Percentiles rank a stretch among this genome's conserved stretches.
These are phyloP conservation scores for Leptoteleia sp. DNA, from an alignment of 1,140 invertebrate species.

Conservation along the genomic window DNA sequence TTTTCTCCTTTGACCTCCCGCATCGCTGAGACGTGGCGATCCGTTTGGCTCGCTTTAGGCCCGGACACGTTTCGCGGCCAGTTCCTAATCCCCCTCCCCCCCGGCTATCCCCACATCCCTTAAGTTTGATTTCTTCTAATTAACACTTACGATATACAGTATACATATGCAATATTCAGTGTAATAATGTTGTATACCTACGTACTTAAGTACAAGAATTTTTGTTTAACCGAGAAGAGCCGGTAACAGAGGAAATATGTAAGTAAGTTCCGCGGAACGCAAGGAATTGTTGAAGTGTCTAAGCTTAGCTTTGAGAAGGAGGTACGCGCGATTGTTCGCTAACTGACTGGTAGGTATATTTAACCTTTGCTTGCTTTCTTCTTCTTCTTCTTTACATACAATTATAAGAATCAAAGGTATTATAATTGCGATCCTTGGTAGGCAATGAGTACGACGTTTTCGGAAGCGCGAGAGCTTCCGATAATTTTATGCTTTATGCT, in stretches of 20 bases:
- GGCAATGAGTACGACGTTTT: constrained; percentile 75
- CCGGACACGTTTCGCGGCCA: constrained; percentile 2
- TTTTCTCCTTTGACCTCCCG: constrained; percentile 8
- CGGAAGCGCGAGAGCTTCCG: constrained; percentile 55
- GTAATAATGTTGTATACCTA: constrained; percentile 50
- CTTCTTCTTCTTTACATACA: no score
- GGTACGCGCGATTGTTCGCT: constrained; percentile 49
- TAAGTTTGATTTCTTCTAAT: constrained; percentile 38
- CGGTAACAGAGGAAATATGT: constrained; percentile 52
- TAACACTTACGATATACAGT: constrained; percentile 57
- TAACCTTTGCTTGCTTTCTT: constrained; percentile 69
- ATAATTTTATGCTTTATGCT: constrained; percentile 57
- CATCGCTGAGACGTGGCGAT: constrained; percentile 13
- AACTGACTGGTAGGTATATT: constrained; percentile 71
- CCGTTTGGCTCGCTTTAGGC: constrained; percentile 8
- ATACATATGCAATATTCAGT: constrained; percentile 53
- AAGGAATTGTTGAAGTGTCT: constrained; percentile 56
- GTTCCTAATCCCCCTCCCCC: constrained; percentile 1
- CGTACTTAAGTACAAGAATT: constrained; percentile 63
- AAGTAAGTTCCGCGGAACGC: constrained; percentile 40
- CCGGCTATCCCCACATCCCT: constrained; percentile 1
- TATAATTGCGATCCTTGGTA: constrained; percentile 75
- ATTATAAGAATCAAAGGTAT: constrained; percentile 76
- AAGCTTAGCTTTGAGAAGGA: constrained; percentile 65
- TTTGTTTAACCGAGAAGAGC: constrained; percentile 30